Conservation (phyloP, 2,888 invertebrate genomes). For the Camptogramma bilineatum region DNA sequence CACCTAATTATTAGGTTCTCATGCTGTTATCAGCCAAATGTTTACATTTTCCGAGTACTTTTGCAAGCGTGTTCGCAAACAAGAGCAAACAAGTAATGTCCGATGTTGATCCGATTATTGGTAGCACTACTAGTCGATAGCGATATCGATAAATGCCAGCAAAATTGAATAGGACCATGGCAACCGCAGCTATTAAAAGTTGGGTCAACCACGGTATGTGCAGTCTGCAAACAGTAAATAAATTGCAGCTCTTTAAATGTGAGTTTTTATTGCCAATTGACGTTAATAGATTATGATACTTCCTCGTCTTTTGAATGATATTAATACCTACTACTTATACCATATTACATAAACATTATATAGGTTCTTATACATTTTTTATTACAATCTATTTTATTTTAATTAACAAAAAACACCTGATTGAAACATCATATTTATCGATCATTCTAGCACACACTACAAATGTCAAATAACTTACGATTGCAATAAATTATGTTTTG, state of each 20-base stretch:
- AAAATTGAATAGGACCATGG: conserved; percentile 33
- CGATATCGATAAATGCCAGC: conserved; percentile 31
- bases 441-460: no score
- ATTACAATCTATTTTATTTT: no score
- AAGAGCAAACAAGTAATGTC: background rate
- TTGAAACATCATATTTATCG: no score
- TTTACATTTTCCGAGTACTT: background rate
- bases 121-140: conserved; percentile 18
- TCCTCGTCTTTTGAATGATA: no score
- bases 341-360: no score
- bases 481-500: no score
- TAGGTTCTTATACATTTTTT: no score
- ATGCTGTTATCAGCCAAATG: background rate
- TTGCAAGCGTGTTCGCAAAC: background rate
- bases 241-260: background rate
- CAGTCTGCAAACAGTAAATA: conserved; percentile 8
- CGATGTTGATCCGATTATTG: conserved; percentile 26
- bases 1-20: background rate
- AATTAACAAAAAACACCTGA: no score
- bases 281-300: no score
- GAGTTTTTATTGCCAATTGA: no score
- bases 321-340: no score
- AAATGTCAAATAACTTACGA: no score
- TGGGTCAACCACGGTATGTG: conserved; percentile 19
- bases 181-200: conserved; percentile 40